Evolutionary conservation across 1,140 invertebrate genomes (phyloP).

Genomic region (Delia radicum): DNA sequence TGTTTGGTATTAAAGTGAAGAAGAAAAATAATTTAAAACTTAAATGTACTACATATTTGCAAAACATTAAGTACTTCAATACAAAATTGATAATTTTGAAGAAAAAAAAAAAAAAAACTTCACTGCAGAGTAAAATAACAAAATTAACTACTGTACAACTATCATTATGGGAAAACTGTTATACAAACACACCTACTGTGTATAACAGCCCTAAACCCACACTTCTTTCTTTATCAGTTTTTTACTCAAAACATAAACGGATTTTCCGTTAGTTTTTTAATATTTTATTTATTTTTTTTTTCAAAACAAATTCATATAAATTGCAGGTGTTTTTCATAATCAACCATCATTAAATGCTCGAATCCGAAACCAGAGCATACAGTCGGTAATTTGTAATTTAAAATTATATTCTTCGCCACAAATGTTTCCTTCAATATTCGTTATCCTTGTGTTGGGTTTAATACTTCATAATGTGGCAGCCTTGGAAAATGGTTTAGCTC

Average conservation of each 20-base stretch:
- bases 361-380: background rate
- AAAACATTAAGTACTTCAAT: background rate
- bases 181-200: background rate
- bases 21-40: background rate
- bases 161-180: background rate
- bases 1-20: background rate
- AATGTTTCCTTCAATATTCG: background rate
- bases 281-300: background rate
- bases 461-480: conserved; percentile 26
- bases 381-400: background rate
- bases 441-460: background rate
- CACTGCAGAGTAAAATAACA: no score
- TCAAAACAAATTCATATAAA: conserved; percentile 12
- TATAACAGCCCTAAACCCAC: no score
- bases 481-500: conserved; percentile 80
- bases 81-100: background rate
- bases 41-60: no score
- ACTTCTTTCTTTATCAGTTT: no score
- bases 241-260: background rate
- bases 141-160: background rate
- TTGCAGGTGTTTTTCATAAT: background rate
- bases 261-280: background rate
- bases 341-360: background rate
- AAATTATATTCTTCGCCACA: background rate
- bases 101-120: background rate